Evolutionary conservation across 2,113 vertebrate genomes (phyloP), one percentile per base, ranked within the genome.

Genomic region (Onychorhynchus coronatus): DNA sequence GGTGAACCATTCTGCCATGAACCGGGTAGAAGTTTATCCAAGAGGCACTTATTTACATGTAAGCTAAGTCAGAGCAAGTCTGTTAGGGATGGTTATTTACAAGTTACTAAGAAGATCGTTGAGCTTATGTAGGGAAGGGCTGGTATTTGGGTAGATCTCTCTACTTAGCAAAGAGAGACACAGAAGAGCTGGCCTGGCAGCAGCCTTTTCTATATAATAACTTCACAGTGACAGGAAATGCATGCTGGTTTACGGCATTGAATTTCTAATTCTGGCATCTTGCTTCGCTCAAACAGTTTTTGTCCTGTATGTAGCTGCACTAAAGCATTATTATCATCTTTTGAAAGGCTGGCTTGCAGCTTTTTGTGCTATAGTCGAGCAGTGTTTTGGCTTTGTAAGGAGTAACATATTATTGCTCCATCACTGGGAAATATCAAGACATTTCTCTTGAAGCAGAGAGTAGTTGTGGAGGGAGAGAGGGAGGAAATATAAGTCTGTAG

Each of bases 181-280:
- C n/a, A 82, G 56, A 85, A 65, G 58, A 62, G 46, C 74, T 85
- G 83, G 73, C 86, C 58, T 5, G 9, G 80, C 61, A 96, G 76
- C 86, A 94, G 80, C 41, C 66, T 87, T 82, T 92, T 82, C 91
- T 73, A 50, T 82, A 79, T 41, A 92, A 77, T 27, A 92, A 73
- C 92, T 93, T 61, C 79, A 75, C 62, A 92, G 95, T 35, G 49
- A 41, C 95, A 93, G 88, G 92, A 97, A 96, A 96, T 62, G 80
- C 92, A 94, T 53, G 88, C 94, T 95, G 93, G 37, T 95, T 94
- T 95, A 89, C 3, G 0, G 70, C 86, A 73, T 3, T 92, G 86
- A 87, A 93, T 96, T 95, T 94, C 94, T 96, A 96, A 96, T 94
- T 96, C 73, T 87, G 76, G 93, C 84, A 91, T 82, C 83, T 85